These are phyloP conservation scores for Asarcornis scutulata DNA, from an alignment of 2,113 vertebrate species.

Conservation along the genomic window DNA sequence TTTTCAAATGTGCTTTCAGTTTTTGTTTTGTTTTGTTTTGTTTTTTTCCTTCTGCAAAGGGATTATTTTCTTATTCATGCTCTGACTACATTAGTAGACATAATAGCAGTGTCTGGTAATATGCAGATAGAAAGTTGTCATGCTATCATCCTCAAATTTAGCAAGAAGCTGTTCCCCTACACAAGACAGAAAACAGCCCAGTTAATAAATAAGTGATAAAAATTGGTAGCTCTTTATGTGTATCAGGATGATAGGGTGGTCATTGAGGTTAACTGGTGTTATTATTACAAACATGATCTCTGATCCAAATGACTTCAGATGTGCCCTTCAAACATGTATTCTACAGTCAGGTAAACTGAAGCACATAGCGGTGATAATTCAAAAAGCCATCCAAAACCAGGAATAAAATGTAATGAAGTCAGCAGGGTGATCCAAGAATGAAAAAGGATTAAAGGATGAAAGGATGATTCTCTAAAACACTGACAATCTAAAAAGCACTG, in stretches of 20 bases:
- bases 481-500: neutral
- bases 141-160: neutral
- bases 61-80: neutral
- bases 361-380: accelerated
- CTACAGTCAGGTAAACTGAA: neutral
- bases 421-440: neutral
- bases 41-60: neutral
- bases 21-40: neutral
- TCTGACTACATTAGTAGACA: neutral
- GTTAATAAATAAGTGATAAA: neutral
- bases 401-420: neutral
- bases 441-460: neutral
- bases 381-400: neutral
- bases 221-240: neutral
- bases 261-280: neutral
- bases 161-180: neutral
- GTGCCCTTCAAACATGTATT: neutral
- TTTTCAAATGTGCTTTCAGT: neutral
- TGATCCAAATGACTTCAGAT: neutral
- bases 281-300: neutral
- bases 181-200: neutral
- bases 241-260: neutral
- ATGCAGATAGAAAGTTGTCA: neutral
- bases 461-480: neutral
- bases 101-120: neutral